phyloP scores from a whole-genome alignment of 2,113 vertebrate genomes.

The Pavo muticus region DNA sequence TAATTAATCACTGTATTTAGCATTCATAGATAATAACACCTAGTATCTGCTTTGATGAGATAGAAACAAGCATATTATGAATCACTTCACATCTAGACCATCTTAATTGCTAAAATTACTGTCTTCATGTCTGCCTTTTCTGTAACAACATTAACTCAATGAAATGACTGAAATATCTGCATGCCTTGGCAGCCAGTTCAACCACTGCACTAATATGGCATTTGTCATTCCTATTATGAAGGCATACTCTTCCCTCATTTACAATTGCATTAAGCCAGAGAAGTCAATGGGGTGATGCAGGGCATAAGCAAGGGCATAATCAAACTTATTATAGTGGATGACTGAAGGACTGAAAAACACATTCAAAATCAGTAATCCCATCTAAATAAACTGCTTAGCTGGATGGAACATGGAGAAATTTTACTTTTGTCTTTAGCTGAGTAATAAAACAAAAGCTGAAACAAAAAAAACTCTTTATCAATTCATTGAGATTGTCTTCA shows the following conservation, averaged over 20 bases:
- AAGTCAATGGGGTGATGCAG: neutral
- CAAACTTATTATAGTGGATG: neutral
- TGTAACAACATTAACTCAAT: neutral
- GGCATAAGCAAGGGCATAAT: neutral
- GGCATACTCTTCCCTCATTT: neutral
- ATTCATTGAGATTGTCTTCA: slow-evolving; percentile 64
- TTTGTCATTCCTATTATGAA: slow-evolving; percentile 1
- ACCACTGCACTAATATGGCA: neutral
- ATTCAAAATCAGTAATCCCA: neutral
- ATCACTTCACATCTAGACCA: slow-evolving; percentile 43
- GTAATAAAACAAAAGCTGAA: slow-evolving; percentile 26
- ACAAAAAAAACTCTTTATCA: neutral
- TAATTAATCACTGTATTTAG: slow-evolving; percentile 74
- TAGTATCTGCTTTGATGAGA: slow-evolving; percentile 57
- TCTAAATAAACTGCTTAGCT: slow-evolving; percentile 15
- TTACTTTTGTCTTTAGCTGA: slow-evolving; percentile 22
- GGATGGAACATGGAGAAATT: neutral
- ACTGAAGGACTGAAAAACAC: neutral
- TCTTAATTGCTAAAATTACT: slow-evolving; percentile 49
- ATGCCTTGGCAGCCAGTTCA: neutral
- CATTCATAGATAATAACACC: slow-evolving; percentile 59
- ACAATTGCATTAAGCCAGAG: neutral
- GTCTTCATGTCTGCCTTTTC: slow-evolving; percentile 21
- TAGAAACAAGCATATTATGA: slow-evolving; percentile 60
- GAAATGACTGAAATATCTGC: neutral